Evolutionary conservation across 2,888 invertebrate genomes (phyloP), one percentile per base, ranked within the genome.

Genomic region (Ophraella communa): DNA sequence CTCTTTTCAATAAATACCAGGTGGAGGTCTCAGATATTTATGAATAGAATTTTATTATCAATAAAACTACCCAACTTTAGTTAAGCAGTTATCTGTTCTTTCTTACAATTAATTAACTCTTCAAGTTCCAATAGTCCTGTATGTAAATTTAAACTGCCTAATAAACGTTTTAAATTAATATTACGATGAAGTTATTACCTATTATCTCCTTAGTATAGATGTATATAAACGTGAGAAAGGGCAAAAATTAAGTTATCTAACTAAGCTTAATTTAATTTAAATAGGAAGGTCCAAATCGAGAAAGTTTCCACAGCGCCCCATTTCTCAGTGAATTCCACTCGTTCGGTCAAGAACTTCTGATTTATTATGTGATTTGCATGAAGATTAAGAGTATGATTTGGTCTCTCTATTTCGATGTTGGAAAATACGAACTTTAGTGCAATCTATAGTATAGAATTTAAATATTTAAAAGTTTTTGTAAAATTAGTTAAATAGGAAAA

Each of bases 271-370:
- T 58, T 58, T 58, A 58, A 58, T 58, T 58, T 58, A 58, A 58
- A 58, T 58, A 58, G 58, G 58, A 58, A 58, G 58, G 58, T 51
- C 49, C 49, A 58, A 58, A 58, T 58, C 51, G 58, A 58, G 49
- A 58, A 58, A 58, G 58, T 58, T 58, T 58, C 35, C 39, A 39
- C 30, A 58, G 49, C 35, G 24, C 35, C n/a, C 18, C 21, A 24
- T 42, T 49, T 49, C 58, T 58, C 49, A 24, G 51, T 51, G 35
- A 57, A 49, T 49, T 58, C 58, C 49, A 58, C 49, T 58, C 33
- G 49, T 45, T 62, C 62, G 62, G 62, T 62, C 62, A 62, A 62
- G 62, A 62, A 62, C 54, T 62, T 54, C 54, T 55, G 62, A 62
- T 62, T 62, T 62, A 62, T 62, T 62, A 49, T 55, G 54, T 55